Percentiles rank a stretch among this genome's conserved stretches.
phyloP scores from a whole-genome alignment of 2,797 vertebrate species.

The Gymnocypris eckloni region DNA sequence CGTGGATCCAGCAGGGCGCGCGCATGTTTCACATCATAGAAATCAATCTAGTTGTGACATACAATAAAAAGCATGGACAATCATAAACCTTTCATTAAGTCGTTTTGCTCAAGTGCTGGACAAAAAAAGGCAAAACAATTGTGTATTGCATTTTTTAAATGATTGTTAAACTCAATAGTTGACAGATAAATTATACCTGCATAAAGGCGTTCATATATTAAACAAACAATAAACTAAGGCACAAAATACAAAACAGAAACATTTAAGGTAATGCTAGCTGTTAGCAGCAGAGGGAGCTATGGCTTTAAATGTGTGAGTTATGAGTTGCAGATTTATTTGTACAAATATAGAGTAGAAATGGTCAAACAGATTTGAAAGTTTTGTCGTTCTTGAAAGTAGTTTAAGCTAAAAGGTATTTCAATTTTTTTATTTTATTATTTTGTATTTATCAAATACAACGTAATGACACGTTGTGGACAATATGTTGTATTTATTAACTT shows the following conservation, averaged over 20 bases:
- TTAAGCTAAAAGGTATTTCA: too few species aligned
- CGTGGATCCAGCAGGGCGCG: neutral
- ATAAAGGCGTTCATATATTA: neutral
- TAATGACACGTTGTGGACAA: too few species aligned
- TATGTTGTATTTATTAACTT: too few species aligned
- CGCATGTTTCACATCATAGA: neutral
- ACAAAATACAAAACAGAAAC: neutral
- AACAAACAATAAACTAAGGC: neutral
- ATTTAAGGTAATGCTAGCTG: neutral
- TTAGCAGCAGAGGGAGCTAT: conserved; percentile 29
- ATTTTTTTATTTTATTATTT: too few species aligned
- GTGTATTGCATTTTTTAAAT: too few species aligned
- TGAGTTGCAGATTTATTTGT: neutral
- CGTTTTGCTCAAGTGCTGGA: neutral
- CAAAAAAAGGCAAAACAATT: too few species aligned
- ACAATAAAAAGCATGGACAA: neutral
- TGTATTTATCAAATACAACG: too few species aligned
- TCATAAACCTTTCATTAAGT: neutral
- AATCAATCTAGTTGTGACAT: neutral
- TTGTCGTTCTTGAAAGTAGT: neutral
- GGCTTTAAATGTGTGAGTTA: neutral
- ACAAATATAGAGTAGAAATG: neutral
- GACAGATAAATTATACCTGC: neutral
- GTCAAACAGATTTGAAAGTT: too few species aligned
- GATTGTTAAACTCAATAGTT: neutral